Conservation (phyloP, 2,888 invertebrate genomes). For the Tineola bisselliella region DNA sequence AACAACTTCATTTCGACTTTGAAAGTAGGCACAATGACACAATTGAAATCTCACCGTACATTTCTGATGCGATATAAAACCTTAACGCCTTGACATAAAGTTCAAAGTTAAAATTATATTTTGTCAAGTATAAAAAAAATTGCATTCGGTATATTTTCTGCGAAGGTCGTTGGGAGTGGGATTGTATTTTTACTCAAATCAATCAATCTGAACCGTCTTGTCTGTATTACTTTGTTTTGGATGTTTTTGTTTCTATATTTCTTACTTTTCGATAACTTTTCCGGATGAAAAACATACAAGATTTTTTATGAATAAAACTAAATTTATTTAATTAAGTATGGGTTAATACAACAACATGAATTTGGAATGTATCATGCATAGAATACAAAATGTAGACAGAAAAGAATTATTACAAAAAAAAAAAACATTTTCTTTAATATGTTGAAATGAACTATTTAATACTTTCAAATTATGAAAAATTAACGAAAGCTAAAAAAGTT, state of each 20-base stretch:
- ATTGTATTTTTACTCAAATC: slow-evolving; percentile 21
- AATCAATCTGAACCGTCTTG: slow-evolving; percentile 18
- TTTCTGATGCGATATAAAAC: neutral
- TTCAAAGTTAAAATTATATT: neutral
- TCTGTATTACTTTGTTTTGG: slow-evolving; percentile 2
- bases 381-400: no score
- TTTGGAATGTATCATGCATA: no score
- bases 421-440: neutral
- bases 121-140: neutral
- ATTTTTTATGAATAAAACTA: no score
- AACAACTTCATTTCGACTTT: slow-evolving; percentile 28
- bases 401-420: neutral
- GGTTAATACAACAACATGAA: no score
- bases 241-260: neutral
- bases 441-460: neutral
- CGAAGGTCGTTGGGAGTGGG: neutral
- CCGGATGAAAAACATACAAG: no score
- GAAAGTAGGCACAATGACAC: neutral
- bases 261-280: neutral
- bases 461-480: neutral
- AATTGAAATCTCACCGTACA: neutral
- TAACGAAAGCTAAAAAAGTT: neutral
- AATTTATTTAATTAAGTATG: no score
- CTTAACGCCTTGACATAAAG: neutral
- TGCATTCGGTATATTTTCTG: neutral